phyloP scores from a whole-genome alignment of 2,113 vertebrate species.

The Mirza zaza region DNA sequence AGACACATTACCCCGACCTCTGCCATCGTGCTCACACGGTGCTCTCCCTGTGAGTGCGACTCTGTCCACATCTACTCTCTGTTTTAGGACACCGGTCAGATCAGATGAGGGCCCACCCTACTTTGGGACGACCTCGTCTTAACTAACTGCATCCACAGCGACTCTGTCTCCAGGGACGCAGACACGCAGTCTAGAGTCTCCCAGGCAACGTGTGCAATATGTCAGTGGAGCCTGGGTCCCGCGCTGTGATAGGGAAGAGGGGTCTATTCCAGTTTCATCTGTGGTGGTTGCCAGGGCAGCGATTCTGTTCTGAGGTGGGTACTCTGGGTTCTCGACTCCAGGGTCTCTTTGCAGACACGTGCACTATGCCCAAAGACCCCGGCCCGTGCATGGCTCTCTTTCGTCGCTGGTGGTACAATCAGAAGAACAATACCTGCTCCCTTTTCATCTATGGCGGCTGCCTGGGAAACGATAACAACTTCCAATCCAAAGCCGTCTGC shows the following conservation, averaged over 20 bases:
- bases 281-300: constrained; percentile 81
- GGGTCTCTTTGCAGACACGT: constrained; percentile 77
- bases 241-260: constrained; percentile 67
- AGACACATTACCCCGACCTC: neutral
- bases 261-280: constrained; percentile 80
- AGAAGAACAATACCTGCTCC: constrained; percentile 68
- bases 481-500: constrained; percentile 79
- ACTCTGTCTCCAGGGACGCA: neutral
- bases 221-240: constrained; percentile 76
- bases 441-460: constrained; percentile 90
- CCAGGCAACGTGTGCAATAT: constrained; percentile 77
- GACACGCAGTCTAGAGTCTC: neutral
- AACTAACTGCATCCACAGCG: neutral
- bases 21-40: neutral
- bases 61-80: neutral
- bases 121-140: neutral
- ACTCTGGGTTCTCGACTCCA: neutral
- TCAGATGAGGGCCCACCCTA: neutral
- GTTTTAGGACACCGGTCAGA: neutral
- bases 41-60: neutral
- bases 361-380: constrained; percentile 82
- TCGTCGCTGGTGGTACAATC: constrained; percentile 88
- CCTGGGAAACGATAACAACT: constrained; percentile 88
- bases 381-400: constrained; percentile 85
- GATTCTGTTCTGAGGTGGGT: neutral